These are phyloP conservation scores for Delphinapterus leucas DNA, from an alignment of 2,113 vertebrate species.

Conservation along the genomic window DNA sequence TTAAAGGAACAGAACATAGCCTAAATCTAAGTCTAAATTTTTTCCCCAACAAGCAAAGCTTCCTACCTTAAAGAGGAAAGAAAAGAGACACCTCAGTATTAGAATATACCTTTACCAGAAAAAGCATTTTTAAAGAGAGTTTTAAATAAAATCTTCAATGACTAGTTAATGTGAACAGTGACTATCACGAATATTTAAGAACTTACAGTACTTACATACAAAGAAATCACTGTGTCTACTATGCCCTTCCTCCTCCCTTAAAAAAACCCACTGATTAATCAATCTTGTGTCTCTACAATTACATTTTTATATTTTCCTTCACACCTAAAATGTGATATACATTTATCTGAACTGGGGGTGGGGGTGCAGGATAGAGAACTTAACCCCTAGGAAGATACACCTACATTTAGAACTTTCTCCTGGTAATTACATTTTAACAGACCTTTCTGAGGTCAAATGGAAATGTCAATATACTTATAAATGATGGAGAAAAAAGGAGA, in stretches of 20 bases:
- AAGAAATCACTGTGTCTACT: not conserved
- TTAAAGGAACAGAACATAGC: not conserved
- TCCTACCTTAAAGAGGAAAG: not conserved
- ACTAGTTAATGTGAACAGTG: not conserved
- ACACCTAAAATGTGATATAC: conserved; percentile 11
- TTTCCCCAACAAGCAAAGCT: not conserved
- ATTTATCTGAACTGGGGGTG: not conserved
- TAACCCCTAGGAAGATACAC: not conserved
- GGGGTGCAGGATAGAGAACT: not conserved
- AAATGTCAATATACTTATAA: not conserved
- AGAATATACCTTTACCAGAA: not conserved
- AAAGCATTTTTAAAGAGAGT: not conserved
- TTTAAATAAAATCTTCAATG: conserved; percentile 36
- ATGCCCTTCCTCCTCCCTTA: not conserved
- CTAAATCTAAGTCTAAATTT: conserved; percentile 1
- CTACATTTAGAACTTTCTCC: not conserved
- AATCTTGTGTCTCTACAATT: not conserved
- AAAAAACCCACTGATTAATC: not conserved
- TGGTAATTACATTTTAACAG: conserved; percentile 25
- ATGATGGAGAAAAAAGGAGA: not conserved
- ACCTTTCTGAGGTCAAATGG: not conserved
- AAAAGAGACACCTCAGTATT: not conserved
- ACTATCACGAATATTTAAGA: not conserved
- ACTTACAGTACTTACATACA: not conserved
- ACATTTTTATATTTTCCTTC: conserved; percentile 32